Evolutionary conservation across 2,113 vertebrate genomes (phyloP).

Genomic region (Poeciliopsis occidentalis): DNA sequence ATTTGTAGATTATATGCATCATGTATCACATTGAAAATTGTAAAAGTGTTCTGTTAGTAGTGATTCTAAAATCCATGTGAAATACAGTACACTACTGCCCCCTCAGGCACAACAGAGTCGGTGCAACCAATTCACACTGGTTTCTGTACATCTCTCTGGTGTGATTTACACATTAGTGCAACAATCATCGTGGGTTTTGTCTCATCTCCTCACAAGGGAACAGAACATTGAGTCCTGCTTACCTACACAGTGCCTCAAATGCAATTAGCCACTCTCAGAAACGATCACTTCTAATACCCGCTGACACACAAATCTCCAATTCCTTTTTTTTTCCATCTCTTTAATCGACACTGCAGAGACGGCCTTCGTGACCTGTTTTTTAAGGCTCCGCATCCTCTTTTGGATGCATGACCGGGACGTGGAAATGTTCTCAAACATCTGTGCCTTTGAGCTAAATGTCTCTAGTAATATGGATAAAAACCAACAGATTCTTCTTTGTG

Average conservation of each 20-base stretch:
- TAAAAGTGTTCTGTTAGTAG: no score
- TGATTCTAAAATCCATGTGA: background rate
- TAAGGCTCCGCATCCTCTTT: background rate
- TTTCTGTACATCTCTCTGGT: background rate
- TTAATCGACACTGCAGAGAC: conserved; percentile 11
- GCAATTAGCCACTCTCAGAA: conserved; percentile 24
- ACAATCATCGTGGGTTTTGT: conserved; percentile 17
- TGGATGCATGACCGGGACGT: background rate
- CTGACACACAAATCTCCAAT: conserved; percentile 25
- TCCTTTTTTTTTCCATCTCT: background rate
- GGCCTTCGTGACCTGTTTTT: background rate
- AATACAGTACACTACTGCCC: conserved; percentile 45
- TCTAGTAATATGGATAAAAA: background rate
- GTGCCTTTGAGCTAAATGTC: conserved; percentile 4
- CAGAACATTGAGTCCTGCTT: conserved; percentile 52
- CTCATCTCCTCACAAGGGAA: conserved; percentile 33
- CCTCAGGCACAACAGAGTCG: conserved; percentile 5
- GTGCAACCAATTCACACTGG: background rate
- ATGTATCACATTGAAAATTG: no score
- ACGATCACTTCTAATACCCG: background rate
- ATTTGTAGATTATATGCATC: no score
- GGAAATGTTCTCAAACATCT: background rate
- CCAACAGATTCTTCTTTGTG: background rate
- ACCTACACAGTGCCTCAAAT: conserved; percentile 25
- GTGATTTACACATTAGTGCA: conserved; percentile 7